These are phyloP conservation scores for Eubasilissa splendida DNA, from an alignment of 2,888 invertebrate species.

Conservation along the genomic window DNA sequence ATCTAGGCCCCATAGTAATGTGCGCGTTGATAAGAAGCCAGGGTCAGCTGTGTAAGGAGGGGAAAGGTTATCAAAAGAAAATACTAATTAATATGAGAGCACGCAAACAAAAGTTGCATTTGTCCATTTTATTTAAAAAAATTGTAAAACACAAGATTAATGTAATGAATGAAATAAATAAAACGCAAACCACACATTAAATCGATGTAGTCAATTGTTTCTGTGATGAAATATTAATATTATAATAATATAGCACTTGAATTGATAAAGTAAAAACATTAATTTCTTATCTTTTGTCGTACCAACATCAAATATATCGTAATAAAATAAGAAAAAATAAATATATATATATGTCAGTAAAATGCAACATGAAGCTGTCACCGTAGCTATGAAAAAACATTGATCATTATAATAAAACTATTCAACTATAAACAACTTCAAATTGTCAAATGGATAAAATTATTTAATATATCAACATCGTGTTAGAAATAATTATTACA, in stretches of 20 bases:
- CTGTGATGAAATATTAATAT: not conserved
- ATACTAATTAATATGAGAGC: conserved; percentile 12
- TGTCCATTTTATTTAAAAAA: conserved; percentile 9
- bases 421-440: conserved; percentile 28
- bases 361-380: conserved; percentile 6
- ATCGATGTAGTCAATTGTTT: not conserved
- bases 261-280: conserved; percentile 14
- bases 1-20: conserved; percentile 21
- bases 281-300: not conserved
- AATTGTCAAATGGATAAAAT: conserved; percentile 29
- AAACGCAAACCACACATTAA: not conserved
- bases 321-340: not conserved
- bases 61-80: conserved; percentile 33
- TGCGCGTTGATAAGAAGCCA: conserved; percentile 13
- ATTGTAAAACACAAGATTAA: not conserved
- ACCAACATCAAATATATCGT: not conserved
- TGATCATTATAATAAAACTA: conserved; percentile 17
- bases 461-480: conserved; percentile 32
- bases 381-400: not conserved
- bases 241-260: not conserved
- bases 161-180: conserved; percentile 4
- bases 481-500: conserved; percentile 28
- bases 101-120: not conserved
- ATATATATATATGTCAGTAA: not conserved
- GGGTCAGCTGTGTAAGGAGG: conserved; percentile 15